phyloP scores from a whole-genome alignment of 2,797 vertebrate species.

The Vipera latastei region DNA sequence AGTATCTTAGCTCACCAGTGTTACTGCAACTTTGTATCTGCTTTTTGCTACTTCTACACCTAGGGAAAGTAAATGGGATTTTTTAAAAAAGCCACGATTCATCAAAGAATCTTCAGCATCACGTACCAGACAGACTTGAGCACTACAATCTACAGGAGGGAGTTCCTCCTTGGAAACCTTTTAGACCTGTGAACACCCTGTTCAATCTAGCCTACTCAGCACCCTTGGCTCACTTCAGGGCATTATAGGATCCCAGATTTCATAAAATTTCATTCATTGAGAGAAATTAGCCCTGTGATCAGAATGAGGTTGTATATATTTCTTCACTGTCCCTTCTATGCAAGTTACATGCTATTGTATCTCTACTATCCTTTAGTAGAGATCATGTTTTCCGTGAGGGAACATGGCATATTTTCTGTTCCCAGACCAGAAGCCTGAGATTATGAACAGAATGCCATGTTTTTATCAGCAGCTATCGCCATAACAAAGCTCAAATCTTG shows the following conservation, averaged over 20 bases:
- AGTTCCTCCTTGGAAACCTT: neutral
- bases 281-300: neutral
- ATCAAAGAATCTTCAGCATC: neutral
- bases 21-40: neutral
- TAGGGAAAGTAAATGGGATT: neutral
- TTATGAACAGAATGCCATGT: neutral
- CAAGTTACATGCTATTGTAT: neutral
- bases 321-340: neutral
- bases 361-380: neutral
- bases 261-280: neutral
- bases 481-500: neutral
- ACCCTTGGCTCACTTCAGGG: neutral
- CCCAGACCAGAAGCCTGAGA: neutral
- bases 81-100: neutral
- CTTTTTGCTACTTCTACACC: neutral
- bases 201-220: neutral
- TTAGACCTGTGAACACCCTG: neutral
- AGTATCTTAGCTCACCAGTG: neutral
- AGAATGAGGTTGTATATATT: neutral
- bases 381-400: neutral
- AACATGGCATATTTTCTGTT: neutral
- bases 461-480: neutral
- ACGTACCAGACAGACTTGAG: neutral
- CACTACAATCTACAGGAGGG: neutral
- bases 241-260: neutral